Evolutionary conservation across 1,140 invertebrate species (phyloP).

Genomic region (Eupeodes corollae): DNA sequence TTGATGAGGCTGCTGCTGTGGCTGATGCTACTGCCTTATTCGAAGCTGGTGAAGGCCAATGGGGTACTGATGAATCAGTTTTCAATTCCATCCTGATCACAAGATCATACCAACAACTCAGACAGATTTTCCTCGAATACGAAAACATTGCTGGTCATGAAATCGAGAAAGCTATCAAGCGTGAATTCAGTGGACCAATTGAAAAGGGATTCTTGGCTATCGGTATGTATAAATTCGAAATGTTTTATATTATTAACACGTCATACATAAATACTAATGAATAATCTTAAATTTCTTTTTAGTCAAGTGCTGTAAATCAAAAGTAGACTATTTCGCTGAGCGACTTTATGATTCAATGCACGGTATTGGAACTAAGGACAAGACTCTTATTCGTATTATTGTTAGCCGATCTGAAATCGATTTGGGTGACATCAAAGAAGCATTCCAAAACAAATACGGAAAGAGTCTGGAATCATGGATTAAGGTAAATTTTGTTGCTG

Average conservation of each 20-base stretch:
- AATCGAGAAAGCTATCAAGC: constrained; percentile 76
- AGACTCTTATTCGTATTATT: constrained; percentile 77
- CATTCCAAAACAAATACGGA: constrained; percentile 73
- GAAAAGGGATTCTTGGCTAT: constrained; percentile 76
- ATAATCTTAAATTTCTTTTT: constrained; percentile 2
- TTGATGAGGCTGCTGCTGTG: constrained; percentile 53
- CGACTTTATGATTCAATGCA: constrained; percentile 82
- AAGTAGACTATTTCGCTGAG: constrained; percentile 88
- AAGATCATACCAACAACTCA: constrained; percentile 68
- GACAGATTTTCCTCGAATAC: constrained; percentile 70
- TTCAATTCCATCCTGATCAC: constrained; percentile 75
- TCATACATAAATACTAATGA: background rate
- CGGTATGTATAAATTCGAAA: constrained; percentile 44
- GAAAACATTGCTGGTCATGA: constrained; percentile 62
- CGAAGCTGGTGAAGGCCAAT: constrained; percentile 63
- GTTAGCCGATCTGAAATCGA: constrained; percentile 88
- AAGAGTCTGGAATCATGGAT: constrained; percentile 76
- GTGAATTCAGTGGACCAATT: constrained; percentile 77
- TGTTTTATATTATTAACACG: background rate
- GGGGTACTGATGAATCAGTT: constrained; percentile 77
- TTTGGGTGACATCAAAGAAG: constrained; percentile 80
- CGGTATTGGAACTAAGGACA: constrained; percentile 78
- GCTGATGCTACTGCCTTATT: constrained; percentile 60
- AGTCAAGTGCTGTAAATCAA: constrained; percentile 84
- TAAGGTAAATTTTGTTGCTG: constrained; percentile 49